Evolutionary conservation across 2,888 invertebrate genomes (phyloP).

Genomic region (Andricus curvator): DNA sequence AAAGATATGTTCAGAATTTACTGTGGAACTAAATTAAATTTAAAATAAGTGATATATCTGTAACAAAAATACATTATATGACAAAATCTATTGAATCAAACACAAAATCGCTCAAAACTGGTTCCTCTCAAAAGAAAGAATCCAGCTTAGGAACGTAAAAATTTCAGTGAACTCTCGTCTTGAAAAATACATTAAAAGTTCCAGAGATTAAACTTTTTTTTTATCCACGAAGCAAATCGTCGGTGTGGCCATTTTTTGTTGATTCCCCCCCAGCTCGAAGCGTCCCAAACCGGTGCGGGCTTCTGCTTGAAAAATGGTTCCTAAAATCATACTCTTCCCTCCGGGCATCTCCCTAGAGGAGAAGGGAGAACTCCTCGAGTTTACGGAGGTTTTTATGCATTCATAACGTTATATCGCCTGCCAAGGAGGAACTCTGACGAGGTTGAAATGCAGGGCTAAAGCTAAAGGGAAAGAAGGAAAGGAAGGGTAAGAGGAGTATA

Average conservation of each 20-base stretch:
- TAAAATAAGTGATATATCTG: no score
- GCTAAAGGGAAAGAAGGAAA: constrained; percentile 55
- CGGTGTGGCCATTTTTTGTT: constrained; percentile 19
- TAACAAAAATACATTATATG: no score
- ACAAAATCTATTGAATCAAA: neutral
- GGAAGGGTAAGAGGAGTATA: constrained; percentile 49
- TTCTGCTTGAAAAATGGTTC: constrained; percentile 52
- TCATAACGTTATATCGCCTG: constrained; percentile 68
- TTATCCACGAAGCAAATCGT: neutral
- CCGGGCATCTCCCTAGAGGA: constrained; percentile 45
- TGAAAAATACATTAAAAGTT: constrained; percentile 24
- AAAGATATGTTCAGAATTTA: no score
- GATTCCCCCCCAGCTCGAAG: constrained; percentile 1
- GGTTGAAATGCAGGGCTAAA: constrained; percentile 61
- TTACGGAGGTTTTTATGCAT: constrained; percentile 69
- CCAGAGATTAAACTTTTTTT: constrained; percentile 10
- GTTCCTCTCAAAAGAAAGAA: constrained; percentile 1
- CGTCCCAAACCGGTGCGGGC: constrained; percentile 31
- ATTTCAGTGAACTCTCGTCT: neutral
- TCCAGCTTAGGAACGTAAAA: neutral
- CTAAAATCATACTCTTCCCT: constrained; percentile 47
- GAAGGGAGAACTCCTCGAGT: constrained; percentile 54
- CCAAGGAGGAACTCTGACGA: constrained; percentile 44
- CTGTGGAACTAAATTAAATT: no score
- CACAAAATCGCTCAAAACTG: neutral